Conservation (phyloP, 2,113 vertebrate genomes). For the Nematolebias whitei region DNA sequence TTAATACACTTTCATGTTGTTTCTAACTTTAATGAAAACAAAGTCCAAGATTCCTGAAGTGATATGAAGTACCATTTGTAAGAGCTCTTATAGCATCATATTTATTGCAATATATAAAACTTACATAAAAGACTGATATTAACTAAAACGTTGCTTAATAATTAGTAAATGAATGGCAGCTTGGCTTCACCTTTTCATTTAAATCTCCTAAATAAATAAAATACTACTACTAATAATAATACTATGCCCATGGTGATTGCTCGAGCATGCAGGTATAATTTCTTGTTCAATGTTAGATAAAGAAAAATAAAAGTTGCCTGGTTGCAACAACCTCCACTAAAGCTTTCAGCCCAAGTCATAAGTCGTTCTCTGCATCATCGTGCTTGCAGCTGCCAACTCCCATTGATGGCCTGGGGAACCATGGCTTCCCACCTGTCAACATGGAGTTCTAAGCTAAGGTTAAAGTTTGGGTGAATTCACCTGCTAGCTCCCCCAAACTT, state of each 20-base stretch:
- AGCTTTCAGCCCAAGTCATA: not conserved
- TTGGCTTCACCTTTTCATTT: not conserved
- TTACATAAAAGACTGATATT: too few species aligned
- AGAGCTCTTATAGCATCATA: too few species aligned
- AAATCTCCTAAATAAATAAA: too few species aligned
- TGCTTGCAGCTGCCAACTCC: constrained; percentile 11
- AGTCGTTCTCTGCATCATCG: not conserved
- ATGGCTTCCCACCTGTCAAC: constrained; percentile 53
- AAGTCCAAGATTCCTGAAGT: too few species aligned
- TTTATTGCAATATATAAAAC: too few species aligned
- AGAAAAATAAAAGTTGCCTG: not conserved
- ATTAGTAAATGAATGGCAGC: too few species aligned
- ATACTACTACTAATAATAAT: too few species aligned
- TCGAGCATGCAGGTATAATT: not conserved
- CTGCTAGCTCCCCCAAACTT: constrained; percentile 10
- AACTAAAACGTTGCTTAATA: too few species aligned
- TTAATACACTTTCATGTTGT: too few species aligned
- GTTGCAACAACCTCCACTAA: not conserved
- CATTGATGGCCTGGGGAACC: constrained; percentile 22
- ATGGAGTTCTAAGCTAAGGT: constrained; percentile 11
- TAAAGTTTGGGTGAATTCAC: constrained; percentile 39
- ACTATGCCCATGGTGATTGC: too few species aligned
- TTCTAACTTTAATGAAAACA: too few species aligned
- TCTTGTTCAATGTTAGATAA: not conserved
- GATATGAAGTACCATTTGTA: too few species aligned